Evolutionary conservation across 2,888 invertebrate species (phyloP), one percentile per base, ranked within the genome.

Genomic region (Doris montereyensis): DNA sequence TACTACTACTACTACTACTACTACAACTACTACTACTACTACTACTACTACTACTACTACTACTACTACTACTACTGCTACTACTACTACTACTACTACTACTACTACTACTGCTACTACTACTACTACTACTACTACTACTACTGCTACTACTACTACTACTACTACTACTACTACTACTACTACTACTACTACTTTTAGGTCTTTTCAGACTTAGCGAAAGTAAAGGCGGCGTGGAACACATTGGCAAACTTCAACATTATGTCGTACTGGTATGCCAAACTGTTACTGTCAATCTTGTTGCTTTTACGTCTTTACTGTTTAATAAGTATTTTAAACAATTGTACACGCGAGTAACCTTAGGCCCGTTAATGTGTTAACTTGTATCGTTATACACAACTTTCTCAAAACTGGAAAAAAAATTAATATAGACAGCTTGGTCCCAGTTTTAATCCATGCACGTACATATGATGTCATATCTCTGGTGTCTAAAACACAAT

Each of bases 131-230:
- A 62, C 62, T n/a, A 62, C 62, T n/a, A 62, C 21, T 21, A 62
- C 21, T 24, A 62, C 62, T 24, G n/a, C 62, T 24, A 62, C 62
- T 21, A 62, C 62, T n/a, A 62, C 62, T n/a, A n/a, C 62, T 62
- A 62, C 62, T n/a, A 62, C 62, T 62, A 62, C 21, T n/a, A 62
- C 62, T 24, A 62, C 62, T 21, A 62, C 62, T 21, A 62, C 21
- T 21, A 62, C 62, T 21, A 62, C 21, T 21, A 62, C 21, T 62
- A 62, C 21, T 62, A 62, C 62, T 5, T 21, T 24, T 62, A n/a
- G n/a, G n/a, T n/a, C 17, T 13, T 17, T 52, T n/a, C n/a, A n/a
- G n/a, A n/a, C n/a, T n/a, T n/a, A n/a, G n/a, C n/a, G n/a, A n/a
- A n/a, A n/a, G n/a, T n/a, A n/a, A n/a, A n/a, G n/a, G n/a, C n/a